phyloP scores from a whole-genome alignment of 2,888 invertebrate species.

The Atethmia centrago region DNA sequence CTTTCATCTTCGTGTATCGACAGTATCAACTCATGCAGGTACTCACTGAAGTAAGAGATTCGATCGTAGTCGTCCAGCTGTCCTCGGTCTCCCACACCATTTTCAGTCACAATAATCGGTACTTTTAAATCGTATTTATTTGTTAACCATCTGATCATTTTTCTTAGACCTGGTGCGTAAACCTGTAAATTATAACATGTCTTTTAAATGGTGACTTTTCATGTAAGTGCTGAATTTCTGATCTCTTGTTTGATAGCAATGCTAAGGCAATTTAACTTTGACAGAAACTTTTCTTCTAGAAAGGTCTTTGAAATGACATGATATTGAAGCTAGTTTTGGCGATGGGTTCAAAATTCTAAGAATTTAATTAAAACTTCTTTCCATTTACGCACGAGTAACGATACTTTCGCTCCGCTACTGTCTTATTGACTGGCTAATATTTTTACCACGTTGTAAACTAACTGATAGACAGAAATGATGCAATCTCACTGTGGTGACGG shows the following conservation, averaged over 20 bases:
- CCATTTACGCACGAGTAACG: not conserved
- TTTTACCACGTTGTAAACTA: not conserved
- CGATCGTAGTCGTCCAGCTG: constrained; percentile 79
- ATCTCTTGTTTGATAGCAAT: not conserved
- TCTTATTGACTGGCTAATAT: too few relatives aligned
- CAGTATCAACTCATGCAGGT: constrained; percentile 76
- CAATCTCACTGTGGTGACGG: too few relatives aligned
- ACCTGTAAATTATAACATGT: constrained; percentile 80
- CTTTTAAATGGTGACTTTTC: not conserved
- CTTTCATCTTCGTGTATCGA: constrained; percentile 78
- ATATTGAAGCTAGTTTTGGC: constrained; percentile 1
- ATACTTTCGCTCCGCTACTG: not conserved
- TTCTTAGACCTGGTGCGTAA: constrained; percentile 91
- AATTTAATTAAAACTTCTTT: not conserved
- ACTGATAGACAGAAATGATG: too few relatives aligned
- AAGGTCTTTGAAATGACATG: constrained; percentile 10
- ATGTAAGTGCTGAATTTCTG: not conserved
- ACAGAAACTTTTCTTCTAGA: constrained; percentile 9
- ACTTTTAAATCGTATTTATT: constrained; percentile 87
- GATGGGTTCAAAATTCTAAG: not conserved
- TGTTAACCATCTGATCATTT: constrained; percentile 91
- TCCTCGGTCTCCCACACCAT: constrained; percentile 82
- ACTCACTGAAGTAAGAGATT: constrained; percentile 74
- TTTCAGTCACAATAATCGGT: constrained; percentile 84
- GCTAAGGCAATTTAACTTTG: constrained; percentile 22